Evolutionary conservation across 2,113 vertebrate species (phyloP).

Genomic region (Motacilla tschutschensis): DNA sequence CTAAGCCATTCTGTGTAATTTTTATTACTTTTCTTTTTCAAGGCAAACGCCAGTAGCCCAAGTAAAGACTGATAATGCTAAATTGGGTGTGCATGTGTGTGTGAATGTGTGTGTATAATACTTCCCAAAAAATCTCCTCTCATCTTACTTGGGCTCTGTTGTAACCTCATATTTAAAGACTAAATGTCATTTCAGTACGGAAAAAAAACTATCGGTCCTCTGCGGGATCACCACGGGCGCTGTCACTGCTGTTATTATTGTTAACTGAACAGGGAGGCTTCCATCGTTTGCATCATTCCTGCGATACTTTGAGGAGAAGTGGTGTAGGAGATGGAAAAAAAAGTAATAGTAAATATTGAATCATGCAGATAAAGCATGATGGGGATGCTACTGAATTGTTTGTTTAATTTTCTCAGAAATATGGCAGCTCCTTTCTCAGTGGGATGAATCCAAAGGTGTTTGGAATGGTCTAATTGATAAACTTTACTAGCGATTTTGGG

Average conservation of each 20-base stretch:
- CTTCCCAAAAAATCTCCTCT: not conserved
- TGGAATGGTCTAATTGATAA: not conserved
- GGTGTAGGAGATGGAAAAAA: not conserved
- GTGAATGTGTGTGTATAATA: not conserved
- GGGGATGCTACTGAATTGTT: not conserved
- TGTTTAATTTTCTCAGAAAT: not conserved
- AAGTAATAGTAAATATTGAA: not conserved
- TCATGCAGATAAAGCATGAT: not conserved
- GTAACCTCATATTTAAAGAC: not conserved
- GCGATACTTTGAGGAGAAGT: not conserved
- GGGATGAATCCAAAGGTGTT: not conserved
- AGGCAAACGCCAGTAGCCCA: not conserved
- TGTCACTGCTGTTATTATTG: not conserved
- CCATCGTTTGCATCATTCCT: not conserved
- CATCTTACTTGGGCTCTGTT: not conserved
- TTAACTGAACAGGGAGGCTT: not conserved
- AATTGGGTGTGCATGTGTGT: not conserved
- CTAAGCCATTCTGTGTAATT: not conserved
- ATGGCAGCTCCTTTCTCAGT: not conserved
- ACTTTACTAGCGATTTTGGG: slow-evolving; percentile 19
- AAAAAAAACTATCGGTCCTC: not conserved
- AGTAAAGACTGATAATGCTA: not conserved
- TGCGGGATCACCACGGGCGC: fast-evolving
- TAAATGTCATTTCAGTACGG: not conserved
- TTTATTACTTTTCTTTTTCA: not conserved